These are phyloP conservation scores for Motacilla alba DNA, from an alignment of 2,113 vertebrate genomes.

Conservation along the genomic window DNA sequence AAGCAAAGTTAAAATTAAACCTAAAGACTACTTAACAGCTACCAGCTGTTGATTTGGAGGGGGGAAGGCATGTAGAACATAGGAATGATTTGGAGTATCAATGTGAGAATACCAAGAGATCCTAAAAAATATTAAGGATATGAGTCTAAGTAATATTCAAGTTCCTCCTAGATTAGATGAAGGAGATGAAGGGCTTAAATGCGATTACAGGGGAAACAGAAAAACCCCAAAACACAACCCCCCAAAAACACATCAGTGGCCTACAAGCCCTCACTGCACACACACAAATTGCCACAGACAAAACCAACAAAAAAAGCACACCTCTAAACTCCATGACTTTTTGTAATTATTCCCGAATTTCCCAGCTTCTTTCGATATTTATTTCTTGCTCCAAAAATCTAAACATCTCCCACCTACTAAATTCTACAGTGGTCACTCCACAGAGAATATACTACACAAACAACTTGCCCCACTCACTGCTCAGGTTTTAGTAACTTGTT, in stretches of 20 bases:
- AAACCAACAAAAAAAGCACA: neutral
- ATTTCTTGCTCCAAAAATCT: neutral
- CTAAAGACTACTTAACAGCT: neutral
- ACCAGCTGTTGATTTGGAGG: neutral
- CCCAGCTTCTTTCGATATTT: accelerated
- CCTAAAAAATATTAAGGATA: neutral
- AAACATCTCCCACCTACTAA: neutral
- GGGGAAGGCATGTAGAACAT: accelerated
- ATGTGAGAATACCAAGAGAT: neutral
- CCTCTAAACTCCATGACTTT: neutral
- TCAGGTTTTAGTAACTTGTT: neutral
- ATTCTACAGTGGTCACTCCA: neutral
- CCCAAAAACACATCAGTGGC: neutral
- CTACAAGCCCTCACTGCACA: neutral
- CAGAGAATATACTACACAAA: accelerated
- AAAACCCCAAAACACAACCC: neutral
- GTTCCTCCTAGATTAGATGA: neutral
- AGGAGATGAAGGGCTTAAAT: neutral
- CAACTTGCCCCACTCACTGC: accelerated
- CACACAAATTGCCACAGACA: neutral
- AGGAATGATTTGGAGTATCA: neutral
- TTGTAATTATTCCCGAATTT: accelerated
- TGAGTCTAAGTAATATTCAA: neutral
- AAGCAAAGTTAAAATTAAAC: neutral
- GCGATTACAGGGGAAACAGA: neutral